Base-by-base conservation (phyloP, 2,797 vertebrate genomes). In the Graptemys geographica region DNA sequence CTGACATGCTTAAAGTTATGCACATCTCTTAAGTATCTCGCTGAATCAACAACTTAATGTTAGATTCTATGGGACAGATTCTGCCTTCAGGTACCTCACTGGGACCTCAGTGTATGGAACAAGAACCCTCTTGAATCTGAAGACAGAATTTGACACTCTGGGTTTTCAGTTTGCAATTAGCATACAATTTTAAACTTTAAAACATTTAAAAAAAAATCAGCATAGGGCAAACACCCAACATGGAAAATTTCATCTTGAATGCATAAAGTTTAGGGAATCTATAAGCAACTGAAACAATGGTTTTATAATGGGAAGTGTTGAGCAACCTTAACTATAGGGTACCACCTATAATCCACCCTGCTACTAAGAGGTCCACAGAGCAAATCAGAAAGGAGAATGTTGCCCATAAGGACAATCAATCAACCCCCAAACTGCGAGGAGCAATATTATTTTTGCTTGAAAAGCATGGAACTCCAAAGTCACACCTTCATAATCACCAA, bases 401-500 rank as follows among this genome's bases (percentile, higher is more conserved):
- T 92, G 90, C 78, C 91, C 90, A 90, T 0, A 0, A 93, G 86
- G 89, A 88, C 76, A 90, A 41, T 65, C 79, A 81, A 19, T 8
- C 23, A 1, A 0, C 57, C 27, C 62, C 89, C 79, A 91, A 59
- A 37, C 18, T 65, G 76, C 82, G 92, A 88, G 86, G 88, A 88
- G 74, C 65, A 81, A 27, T 15, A 83, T 82, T 95, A 92, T 92
- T 96, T 94, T 93, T 92, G 95, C 89, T 96, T 86, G 62, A 83
- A 96, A 78, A 91, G 88, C 86, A 23, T 47, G 79, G 79, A 62
- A 79, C 86, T 96, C 84, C 83, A 51, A 23, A 92, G 94, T 95
- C 94, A 94, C 94, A 81, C 90, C 95, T 95, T 95, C 94, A 93
- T 93, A 95, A 95, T 95, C 74, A 83, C 88, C 95, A 96, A 96